phyloP scores from a whole-genome alignment of 2,888 invertebrate genomes.

The Nomada fucata region DNA sequence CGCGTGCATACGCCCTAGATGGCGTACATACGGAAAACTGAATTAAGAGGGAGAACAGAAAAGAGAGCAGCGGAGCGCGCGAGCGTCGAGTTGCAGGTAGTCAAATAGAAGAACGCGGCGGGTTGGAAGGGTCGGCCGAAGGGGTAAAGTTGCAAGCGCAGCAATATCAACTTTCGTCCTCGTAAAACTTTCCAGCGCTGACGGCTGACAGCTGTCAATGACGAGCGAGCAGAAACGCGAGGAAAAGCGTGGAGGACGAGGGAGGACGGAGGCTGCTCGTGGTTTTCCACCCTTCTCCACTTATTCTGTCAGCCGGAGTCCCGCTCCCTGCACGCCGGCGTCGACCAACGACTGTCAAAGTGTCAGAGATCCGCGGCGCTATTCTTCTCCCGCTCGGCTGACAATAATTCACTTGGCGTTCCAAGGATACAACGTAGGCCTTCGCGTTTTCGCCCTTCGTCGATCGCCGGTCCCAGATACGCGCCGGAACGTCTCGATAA shows the following conservation, averaged over 20 bases:
- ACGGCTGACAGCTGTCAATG: constrained; percentile 81
- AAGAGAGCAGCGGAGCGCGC: constrained; percentile 8
- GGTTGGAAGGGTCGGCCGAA: not conserved
- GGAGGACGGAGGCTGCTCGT: constrained; percentile 59
- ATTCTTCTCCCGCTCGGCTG: constrained; percentile 65
- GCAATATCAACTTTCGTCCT: constrained; percentile 79
- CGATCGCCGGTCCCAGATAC: not conserved
- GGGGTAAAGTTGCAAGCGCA: constrained; percentile 74
- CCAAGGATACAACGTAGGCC: constrained; percentile 64
- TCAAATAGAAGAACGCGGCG: constrained; percentile 6
- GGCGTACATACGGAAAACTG: constrained; percentile 4
- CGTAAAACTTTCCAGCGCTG: constrained; percentile 78
- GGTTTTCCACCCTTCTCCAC: constrained; percentile 65
- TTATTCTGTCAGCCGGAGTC: constrained; percentile 48
- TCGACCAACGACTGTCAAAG: constrained; percentile 75
- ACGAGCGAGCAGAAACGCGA: constrained; percentile 50
- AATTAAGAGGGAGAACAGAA: constrained; percentile 25
- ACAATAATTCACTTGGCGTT: constrained; percentile 72
- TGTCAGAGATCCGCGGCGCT: constrained; percentile 68
- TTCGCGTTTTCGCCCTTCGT: not conserved
- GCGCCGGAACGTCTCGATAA: not conserved
- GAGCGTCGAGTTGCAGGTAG: not conserved
- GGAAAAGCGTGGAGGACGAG: not conserved
- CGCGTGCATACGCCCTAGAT: not conserved
- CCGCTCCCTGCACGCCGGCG: constrained; percentile 36